Conservation (phyloP, 2,888 invertebrate genomes). For the Mythimna pallens region DNA sequence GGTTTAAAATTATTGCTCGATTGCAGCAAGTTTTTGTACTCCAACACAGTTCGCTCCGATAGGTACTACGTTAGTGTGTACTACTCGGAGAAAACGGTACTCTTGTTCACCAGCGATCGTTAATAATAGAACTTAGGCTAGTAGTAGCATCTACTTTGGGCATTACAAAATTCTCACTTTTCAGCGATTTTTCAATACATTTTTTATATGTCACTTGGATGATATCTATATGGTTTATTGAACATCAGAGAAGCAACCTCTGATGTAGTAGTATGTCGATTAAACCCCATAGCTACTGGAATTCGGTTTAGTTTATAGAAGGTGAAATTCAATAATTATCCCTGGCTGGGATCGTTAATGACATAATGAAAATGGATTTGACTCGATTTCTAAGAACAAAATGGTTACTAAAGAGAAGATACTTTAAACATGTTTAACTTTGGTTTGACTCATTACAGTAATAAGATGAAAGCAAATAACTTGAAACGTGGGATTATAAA, state of each 20-base stretch:
- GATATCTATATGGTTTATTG: too few relatives aligned
- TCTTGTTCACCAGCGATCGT: constrained; percentile 16
- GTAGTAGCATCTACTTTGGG: background rate
- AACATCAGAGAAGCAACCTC: background rate
- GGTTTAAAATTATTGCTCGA: constrained; percentile 43
- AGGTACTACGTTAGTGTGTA: constrained; percentile 14
- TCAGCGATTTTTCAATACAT: too few relatives aligned
- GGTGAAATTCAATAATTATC: constrained; percentile 5
- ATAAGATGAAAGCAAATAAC: constrained; percentile 36
- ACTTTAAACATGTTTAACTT: constrained; percentile 26
- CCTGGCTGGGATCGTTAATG: background rate
- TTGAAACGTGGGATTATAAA: constrained; percentile 29
- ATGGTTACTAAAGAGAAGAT: background rate
- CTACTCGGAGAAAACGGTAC: constrained; percentile 9
- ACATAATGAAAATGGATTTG: constrained; percentile 1
- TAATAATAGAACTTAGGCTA: background rate
- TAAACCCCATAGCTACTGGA: background rate
- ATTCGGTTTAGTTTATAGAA: background rate
- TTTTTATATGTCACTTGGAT: too few relatives aligned
- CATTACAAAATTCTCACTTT: background rate
- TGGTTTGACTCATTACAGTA: constrained; percentile 15
- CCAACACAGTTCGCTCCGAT: constrained; percentile 20
- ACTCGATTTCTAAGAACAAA: constrained; percentile 5
- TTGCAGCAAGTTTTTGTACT: constrained; percentile 35
- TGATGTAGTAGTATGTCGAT: background rate